Conservation (phyloP, 1,140 invertebrate genomes). For the Tenebrio molitor region DNA sequence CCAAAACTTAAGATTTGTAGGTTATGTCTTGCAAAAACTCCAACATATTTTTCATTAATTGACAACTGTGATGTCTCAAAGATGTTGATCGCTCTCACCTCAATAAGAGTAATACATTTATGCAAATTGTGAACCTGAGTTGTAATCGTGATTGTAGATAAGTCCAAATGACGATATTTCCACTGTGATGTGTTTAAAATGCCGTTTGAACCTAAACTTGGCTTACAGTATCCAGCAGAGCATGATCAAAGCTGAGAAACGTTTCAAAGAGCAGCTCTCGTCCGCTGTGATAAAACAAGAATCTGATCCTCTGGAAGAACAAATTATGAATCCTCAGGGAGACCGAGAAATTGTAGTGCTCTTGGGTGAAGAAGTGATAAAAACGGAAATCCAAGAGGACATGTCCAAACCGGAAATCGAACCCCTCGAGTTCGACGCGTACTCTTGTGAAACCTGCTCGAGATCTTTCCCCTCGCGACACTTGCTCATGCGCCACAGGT, state of each 20-base stretch:
- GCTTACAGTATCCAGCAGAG: not conserved
- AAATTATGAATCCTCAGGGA: no score
- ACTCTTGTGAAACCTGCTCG: not conserved
- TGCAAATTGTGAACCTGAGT: not conserved
- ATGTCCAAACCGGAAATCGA: not conserved
- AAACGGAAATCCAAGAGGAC: not conserved
- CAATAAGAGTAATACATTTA: not conserved
- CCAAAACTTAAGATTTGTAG: not conserved
- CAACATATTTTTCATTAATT: not conserved
- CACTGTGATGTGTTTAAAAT: not conserved
- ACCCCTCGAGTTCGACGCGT: no score
- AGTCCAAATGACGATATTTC: not conserved
- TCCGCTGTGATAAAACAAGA: not conserved
- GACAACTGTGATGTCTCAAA: not conserved
- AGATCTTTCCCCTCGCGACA: not conserved
- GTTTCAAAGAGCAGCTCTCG: not conserved
- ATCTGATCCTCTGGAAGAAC: not conserved
- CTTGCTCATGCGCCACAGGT: not conserved
- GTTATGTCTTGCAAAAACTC: not conserved
- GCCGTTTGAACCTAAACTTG: not conserved
- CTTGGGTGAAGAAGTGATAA: not conserved
- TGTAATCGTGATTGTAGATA: not conserved
- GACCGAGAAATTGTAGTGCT: not conserved
- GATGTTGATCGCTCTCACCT: not conserved
- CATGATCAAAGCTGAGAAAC: not conserved